Conservation (phyloP, 2,113 vertebrate genomes). For the Gallinago undulata region DNA sequence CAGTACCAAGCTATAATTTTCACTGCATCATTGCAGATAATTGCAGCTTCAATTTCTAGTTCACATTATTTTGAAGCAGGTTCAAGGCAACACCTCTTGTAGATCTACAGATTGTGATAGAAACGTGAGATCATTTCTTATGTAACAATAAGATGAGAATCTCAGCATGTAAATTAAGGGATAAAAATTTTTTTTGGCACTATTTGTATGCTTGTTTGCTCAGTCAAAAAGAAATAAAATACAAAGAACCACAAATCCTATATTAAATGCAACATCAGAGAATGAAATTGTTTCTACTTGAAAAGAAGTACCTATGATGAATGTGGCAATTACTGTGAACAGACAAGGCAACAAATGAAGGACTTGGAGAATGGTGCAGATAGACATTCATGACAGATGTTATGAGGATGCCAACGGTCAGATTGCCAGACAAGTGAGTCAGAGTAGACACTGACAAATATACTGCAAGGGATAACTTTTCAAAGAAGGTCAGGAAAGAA, state of each 20-base stretch:
- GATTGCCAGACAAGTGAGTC: constrained; percentile 61
- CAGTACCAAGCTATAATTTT: neutral
- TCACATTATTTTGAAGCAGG: neutral
- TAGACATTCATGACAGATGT: constrained; percentile 70
- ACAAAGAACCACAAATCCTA: constrained; percentile 38
- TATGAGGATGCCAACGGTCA: constrained; percentile 47
- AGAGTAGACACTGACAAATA: constrained; percentile 67
- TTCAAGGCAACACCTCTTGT: neutral
- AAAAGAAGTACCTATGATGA: constrained; percentile 64
- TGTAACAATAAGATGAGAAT: neutral
- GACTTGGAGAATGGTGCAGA: constrained; percentile 48
- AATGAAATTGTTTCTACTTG: constrained; percentile 54
- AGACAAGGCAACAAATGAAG: constrained; percentile 71
- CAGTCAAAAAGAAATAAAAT: constrained; percentile 7
- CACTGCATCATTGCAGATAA: neutral
- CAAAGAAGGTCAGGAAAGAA: constrained; percentile 60
- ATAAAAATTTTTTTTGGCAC: neutral
- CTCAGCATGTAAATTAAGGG: neutral
- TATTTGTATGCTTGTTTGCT: neutral
- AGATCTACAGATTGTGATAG: neutral
- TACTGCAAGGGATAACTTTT: constrained; percentile 43
- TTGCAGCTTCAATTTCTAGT: neutral
- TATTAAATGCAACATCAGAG: constrained; percentile 44
- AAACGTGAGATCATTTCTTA: neutral
- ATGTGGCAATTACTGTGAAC: constrained; percentile 69